Base-by-base conservation (phyloP, 2,888 invertebrate genomes). In the Rhodophaea formosa region DNA sequence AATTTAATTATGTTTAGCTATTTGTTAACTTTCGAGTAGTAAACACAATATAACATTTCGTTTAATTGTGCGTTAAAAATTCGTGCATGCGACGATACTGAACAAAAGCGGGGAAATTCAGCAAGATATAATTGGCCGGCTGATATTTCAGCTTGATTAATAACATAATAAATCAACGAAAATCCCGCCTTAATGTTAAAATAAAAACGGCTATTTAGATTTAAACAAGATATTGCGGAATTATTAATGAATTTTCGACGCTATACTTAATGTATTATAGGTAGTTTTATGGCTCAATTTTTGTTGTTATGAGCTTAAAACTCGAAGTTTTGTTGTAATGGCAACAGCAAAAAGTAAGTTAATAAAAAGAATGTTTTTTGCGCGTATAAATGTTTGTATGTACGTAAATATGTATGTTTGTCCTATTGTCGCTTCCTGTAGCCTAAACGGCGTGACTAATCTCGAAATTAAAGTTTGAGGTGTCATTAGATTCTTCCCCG, bases 131-230 rank as follows among this genome's bases (percentile, higher is more conserved):
- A 84, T 84, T 84, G 83, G 83, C 72, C 78, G 79, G 66, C 74
- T 83, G 83, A 82, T 82, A 84, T 83, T 82, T 78, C 82, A 82
- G 78, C 75, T 71, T 82, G 81, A 84, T 84, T 80, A 82, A 84
- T 84, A 80, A 77, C 80, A 78, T 77, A 78, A 79, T 84, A 82
- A 83, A 82, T 84, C 81, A 81, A 69, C 58, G 69, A 62, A 70
- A 70, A 75, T 76, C 72, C 72, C 72, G 68, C 60, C 71, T 74
- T 77, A 73, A 72, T 77, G 75, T 69, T 68, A 75, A 79, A 80
- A 79, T 78, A 74, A 77, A 78, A 74, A 74, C 67, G 77, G 74
- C 66, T 72, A 75, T 79, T 74, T 65, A 72, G 70, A 69, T 75
- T 70, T 70, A 72, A 69, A 60, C 67, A 74, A 73, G 70, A 71